Evolutionary conservation across 2,113 vertebrate species (phyloP).

Genomic region (Cinclus cinclus): DNA sequence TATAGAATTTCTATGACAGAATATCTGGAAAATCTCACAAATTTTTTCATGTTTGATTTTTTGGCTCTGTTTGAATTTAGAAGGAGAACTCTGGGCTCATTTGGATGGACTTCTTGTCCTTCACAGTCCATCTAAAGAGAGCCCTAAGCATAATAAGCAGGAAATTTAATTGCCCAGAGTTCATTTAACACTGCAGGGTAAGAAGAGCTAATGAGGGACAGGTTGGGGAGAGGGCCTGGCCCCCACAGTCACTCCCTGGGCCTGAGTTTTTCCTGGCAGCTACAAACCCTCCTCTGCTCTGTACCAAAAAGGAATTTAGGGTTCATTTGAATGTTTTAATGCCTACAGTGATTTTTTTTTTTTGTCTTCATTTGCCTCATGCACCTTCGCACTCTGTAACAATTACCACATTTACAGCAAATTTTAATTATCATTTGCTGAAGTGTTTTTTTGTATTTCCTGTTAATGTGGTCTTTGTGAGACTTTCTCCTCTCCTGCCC

Average conservation of each 20-base stretch:
- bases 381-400: not conserved
- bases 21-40: not conserved
- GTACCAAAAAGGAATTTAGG: not conserved
- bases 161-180: not conserved
- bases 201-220: not conserved
- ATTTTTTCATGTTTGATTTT: not conserved
- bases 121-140: not conserved
- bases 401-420: not conserved
- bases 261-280: not conserved
- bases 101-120: not conserved
- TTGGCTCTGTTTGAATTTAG: not conserved
- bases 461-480: not conserved
- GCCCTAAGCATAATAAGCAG: not conserved
- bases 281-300: not conserved
- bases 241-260: not conserved
- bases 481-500: not conserved
- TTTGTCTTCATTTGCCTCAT: not conserved
- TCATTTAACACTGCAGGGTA: not conserved
- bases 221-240: not conserved
- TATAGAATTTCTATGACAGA: fast-evolving
- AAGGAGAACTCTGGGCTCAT: not conserved
- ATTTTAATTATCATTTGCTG: conserved; percentile 19
- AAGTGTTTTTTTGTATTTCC: not conserved
- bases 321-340: not conserved
- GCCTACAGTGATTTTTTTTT: not conserved